Percentiles rank a stretch among this genome's conserved stretches.
Conservation (phyloP, 1,140 invertebrate species). For the Camponotus floridanus region DNA sequence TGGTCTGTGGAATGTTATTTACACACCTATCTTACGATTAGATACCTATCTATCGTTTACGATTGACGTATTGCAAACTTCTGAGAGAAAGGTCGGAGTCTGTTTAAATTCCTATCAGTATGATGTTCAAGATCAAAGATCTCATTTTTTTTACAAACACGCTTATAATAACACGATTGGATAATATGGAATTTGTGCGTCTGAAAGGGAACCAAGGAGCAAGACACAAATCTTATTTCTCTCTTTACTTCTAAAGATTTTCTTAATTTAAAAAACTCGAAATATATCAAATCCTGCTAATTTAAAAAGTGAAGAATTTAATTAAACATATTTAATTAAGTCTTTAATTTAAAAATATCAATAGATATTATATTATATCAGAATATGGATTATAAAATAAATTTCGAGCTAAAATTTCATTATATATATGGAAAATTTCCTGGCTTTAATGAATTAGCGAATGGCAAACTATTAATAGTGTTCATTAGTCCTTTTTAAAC, state of each 20-base stretch:
- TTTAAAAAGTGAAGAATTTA: neutral
- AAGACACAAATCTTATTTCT: neutral
- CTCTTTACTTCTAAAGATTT: neutral
- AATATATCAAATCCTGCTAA: neutral
- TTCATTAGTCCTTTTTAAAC: constrained; percentile 19
- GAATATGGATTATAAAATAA: neutral
- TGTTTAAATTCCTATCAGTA: constrained; percentile 50
- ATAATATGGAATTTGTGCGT: neutral
- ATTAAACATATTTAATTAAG: neutral
- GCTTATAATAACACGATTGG: neutral
- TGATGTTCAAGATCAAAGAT: constrained; percentile 23
- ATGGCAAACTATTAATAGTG: neutral
- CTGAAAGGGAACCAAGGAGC: neutral
- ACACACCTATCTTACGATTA: constrained; percentile 29
- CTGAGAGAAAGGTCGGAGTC: constrained; percentile 33
- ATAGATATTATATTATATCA: neutral
- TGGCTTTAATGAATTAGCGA: neutral
- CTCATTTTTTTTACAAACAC: constrained; percentile 7
- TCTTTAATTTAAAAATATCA: neutral
- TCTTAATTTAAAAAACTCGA: neutral
- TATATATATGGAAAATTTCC: neutral
- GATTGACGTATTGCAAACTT: constrained; percentile 64
- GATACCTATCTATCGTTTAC: constrained; percentile 66
- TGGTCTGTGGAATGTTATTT: constrained; percentile 27
- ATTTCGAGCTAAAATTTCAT: too few relatives aligned